These are phyloP conservation scores for Pseudocheirus occidentalis DNA, from an alignment of 2,797 vertebrate species.

Conservation along the genomic window DNA sequence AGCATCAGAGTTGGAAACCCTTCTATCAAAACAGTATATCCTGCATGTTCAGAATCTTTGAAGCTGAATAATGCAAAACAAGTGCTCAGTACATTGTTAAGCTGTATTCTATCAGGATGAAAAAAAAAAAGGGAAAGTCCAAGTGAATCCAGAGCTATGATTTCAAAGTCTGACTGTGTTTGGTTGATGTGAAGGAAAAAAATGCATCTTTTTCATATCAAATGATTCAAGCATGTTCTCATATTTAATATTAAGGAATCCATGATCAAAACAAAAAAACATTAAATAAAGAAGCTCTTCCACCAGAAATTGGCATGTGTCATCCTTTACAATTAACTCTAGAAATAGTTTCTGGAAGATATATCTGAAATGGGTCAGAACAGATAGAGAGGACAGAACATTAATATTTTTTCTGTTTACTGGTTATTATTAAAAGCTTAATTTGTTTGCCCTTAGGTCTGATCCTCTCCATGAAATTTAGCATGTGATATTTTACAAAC, in stretches of 20 bases:
- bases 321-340: slow-evolving; percentile 67
- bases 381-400: slow-evolving; percentile 75
- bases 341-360: slow-evolving; percentile 75
- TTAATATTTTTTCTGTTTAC: slow-evolving; percentile 74
- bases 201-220: slow-evolving; percentile 35
- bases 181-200: slow-evolving; percentile 52
- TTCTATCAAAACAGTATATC: slow-evolving; percentile 24
- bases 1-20: neutral
- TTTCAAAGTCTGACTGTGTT: slow-evolving; percentile 21
- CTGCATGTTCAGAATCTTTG: slow-evolving; percentile 43
- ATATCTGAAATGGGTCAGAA: slow-evolving; percentile 75
- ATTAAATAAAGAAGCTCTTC: slow-evolving; percentile 23
- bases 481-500: slow-evolving; percentile 76
- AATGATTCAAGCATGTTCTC: slow-evolving; percentile 11
- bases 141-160: neutral
- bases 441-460: slow-evolving; percentile 71
- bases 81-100: slow-evolving; percentile 5
- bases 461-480: slow-evolving; percentile 75
- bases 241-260: slow-evolving; percentile 7
- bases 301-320: neutral
- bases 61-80: slow-evolving; percentile 53
- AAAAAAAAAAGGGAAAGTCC: slow-evolving; percentile 12
- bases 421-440: slow-evolving; percentile 76
- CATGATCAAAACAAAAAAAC: slow-evolving; percentile 31
- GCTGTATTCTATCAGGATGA: neutral